These are phyloP conservation scores for Athene noctua DNA, from an alignment of 2,113 vertebrate genomes.

Conservation along the genomic window DNA sequence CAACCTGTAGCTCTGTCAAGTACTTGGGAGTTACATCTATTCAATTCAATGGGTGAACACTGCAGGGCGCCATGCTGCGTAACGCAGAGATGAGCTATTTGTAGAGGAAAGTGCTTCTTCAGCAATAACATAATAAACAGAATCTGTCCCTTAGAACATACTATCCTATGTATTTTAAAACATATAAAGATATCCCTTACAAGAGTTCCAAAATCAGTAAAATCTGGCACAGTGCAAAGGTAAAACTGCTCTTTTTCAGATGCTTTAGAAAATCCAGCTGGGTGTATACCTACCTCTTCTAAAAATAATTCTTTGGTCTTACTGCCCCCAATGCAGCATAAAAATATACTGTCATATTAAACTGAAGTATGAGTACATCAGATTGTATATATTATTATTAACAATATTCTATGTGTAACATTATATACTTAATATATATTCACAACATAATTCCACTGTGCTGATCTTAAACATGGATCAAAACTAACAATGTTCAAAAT, in stretches of 20 bases:
- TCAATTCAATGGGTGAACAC: not conserved
- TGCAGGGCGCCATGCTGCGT: not conserved
- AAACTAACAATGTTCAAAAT: not conserved
- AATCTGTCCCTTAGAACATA: not conserved
- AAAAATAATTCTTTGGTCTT: not conserved
- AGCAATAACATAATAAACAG: not conserved
- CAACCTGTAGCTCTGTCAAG: not conserved
- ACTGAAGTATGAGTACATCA: not conserved
- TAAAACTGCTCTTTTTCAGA: not conserved
- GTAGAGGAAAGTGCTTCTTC: not conserved
- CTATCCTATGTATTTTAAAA: not conserved
- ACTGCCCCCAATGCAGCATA: not conserved
- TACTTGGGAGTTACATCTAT: not conserved
- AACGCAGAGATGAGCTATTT: not conserved
- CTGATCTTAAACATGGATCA: not conserved
- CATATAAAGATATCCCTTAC: not conserved
- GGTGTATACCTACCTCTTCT: not conserved
- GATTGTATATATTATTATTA: not conserved
- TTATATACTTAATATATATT: not conserved
- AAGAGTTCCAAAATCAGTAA: not conserved
- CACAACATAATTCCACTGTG: not conserved
- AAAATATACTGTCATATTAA: not conserved
- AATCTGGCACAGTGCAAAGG: not conserved
- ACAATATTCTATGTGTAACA: not conserved
- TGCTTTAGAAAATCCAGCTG: not conserved